phyloP scores from a whole-genome alignment of 2,797 vertebrate genomes.

The Eulemur mongoz region DNA sequence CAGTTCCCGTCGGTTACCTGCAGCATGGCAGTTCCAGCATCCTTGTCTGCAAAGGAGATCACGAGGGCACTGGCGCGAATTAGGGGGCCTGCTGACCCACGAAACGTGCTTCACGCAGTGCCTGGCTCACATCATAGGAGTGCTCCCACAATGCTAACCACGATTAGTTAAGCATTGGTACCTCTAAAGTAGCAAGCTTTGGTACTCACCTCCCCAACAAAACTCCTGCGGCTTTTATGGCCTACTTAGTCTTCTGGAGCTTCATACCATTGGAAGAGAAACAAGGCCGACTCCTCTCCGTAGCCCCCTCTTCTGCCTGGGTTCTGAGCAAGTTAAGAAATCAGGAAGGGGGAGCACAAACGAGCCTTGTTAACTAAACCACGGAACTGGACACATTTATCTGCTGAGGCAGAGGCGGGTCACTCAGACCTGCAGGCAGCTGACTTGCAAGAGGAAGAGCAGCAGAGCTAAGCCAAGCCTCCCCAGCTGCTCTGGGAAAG shows the following conservation, averaged over 20 bases:
- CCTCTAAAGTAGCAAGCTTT: no score
- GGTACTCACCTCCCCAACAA: not conserved
- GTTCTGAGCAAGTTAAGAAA: not conserved
- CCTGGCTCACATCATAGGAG: not conserved
- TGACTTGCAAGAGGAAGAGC: not conserved
- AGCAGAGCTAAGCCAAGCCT: not conserved
- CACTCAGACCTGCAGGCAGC: not conserved
- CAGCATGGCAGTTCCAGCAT: not conserved
- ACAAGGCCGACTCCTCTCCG: not conserved
- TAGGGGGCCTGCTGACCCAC: not conserved
- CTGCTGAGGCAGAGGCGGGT: not conserved
- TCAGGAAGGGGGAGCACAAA: not conserved
- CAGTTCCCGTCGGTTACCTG: rapidly evolving
- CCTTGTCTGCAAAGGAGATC: not conserved
- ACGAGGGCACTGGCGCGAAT: rapidly evolving
- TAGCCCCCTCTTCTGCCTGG: not conserved
- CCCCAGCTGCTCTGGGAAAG: not conserved
- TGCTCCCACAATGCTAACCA: not conserved
- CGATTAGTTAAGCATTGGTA: not conserved
- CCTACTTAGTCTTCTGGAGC: not conserved
- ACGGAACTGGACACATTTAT: not conserved
- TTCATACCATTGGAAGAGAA: not conserved
- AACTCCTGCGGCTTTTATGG: not conserved
- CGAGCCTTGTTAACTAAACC: not conserved
- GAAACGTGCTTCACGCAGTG: not conserved